Percentiles rank a stretch among this genome's conserved stretches.
phyloP scores from a whole-genome alignment of 1,140 invertebrate genomes.

The Megalonaias nervosa region DNA sequence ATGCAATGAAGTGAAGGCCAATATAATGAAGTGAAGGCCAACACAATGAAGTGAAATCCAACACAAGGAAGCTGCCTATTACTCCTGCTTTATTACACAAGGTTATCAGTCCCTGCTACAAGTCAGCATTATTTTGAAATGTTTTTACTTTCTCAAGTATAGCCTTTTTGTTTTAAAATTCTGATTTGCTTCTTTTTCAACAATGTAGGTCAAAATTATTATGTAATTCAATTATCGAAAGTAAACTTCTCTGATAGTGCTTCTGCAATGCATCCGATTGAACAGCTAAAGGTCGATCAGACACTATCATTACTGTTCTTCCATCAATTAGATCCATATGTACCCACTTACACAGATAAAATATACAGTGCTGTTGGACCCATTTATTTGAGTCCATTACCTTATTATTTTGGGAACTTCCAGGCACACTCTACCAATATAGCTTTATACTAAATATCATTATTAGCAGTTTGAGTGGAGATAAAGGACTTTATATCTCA shows the following conservation, averaged over 20 bases:
- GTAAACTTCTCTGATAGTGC: background rate
- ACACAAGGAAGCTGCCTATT: background rate
- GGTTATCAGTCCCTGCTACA: background rate
- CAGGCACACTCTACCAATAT: too few species aligned
- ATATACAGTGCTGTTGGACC: too few species aligned
- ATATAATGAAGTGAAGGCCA: too few species aligned
- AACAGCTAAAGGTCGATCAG: conserved; percentile 19
- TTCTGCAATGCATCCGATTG: background rate
- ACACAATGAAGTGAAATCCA: too few species aligned
- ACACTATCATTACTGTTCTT: background rate
- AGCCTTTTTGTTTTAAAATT: background rate
- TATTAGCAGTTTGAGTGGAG: too few species aligned
- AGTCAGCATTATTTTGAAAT: background rate
- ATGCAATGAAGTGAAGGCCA: too few species aligned
- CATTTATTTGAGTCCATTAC: too few species aligned
- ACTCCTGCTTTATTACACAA: background rate
- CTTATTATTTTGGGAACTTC: too few species aligned
- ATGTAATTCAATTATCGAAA: background rate
- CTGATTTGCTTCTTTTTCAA: background rate
- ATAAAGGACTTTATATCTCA: too few species aligned
- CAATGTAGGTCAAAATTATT: background rate
- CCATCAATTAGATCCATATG: background rate
- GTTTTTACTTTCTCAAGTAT: conserved; percentile 1
- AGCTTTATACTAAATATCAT: too few species aligned
- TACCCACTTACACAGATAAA: too few species aligned